Percentiles rank a stretch among this genome's conserved stretches.
Conservation (phyloP, 2,888 invertebrate species). For the Synergus umbraculus region DNA sequence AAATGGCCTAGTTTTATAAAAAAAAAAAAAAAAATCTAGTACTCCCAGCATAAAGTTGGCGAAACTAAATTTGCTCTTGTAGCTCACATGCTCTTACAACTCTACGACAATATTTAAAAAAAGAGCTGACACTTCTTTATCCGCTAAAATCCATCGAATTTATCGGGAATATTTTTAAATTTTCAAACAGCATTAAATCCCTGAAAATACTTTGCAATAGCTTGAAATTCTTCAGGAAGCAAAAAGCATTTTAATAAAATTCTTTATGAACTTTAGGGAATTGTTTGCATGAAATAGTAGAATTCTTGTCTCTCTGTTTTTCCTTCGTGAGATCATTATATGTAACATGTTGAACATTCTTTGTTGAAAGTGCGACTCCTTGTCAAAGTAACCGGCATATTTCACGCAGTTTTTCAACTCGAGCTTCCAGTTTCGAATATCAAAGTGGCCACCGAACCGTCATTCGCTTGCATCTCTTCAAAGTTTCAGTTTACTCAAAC, state of each 20-base stretch:
- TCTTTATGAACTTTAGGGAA: not conserved
- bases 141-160: too few relatives aligned
- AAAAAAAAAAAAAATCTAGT: too few relatives aligned
- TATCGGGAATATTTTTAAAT: too few relatives aligned
- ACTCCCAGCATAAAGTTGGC: too few relatives aligned
- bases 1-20: too few relatives aligned
- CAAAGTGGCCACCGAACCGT: constrained; percentile 56
- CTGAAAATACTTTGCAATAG: too few relatives aligned
- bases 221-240: too few relatives aligned
- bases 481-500: constrained; percentile 50
- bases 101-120: too few relatives aligned
- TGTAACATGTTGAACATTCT: constrained; percentile 1
- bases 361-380: constrained; percentile 34
- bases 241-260: not conserved
- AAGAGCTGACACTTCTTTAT: too few relatives aligned
- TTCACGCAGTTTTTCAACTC: constrained; percentile 48
- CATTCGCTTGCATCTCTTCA: constrained; percentile 44
- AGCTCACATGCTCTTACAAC: too few relatives aligned
- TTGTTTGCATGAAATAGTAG: not conserved
- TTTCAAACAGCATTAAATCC: too few relatives aligned
- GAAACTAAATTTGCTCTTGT: too few relatives aligned
- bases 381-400: constrained; percentile 43
- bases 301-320: not conserved
- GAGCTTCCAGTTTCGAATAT: constrained; percentile 55
- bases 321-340: not conserved